Evolutionary conservation across 2,797 vertebrate genomes (phyloP), one percentile per base, ranked within the genome.

Genomic region (Spinus olivaceus): DNA sequence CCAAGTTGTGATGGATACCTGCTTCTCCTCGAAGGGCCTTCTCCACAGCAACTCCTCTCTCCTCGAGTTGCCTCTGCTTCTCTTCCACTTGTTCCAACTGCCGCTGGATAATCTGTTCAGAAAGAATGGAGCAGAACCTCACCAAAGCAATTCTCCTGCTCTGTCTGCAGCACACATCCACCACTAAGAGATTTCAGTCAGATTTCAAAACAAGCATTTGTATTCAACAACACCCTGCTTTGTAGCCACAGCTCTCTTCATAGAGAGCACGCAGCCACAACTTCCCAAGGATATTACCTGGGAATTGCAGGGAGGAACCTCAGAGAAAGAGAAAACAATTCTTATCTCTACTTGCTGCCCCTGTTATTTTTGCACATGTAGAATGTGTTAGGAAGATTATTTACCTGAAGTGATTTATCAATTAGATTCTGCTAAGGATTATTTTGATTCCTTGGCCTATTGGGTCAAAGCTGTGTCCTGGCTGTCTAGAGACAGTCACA

Each of bases 71-170:
- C 92, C 99, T 98, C 98, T 99, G 99, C 96, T 99, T 99, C 97
- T 99, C 99, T 95, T 99, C 99, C 97, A 99, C 99, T 97, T 99
- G 99, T 94, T 99, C 99, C 97, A 99, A 95, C 97, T 99, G 99
- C n/a, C 99, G 98, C 97, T 99, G 99, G 97, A 99, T 99, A 84
- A 99, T 99, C 99, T 99, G 94, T 18, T 32, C 22, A 69, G 79
- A 60, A 42, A 89, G 37, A 76, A 67, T 0, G 8, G 51, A 80
- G 46, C 23, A 96, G 41, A 92, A 63, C 20, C 44, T 76, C 24
- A 76, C 41, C 47, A 89, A 73, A 66, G 28, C 63, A n/a, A 33
- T 61, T 71, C 61, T 50, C 16, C 25, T 60, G 51, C 32, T 83
- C 60, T 46, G 63, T 21, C 50, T 77, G 72, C 35, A 76, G 65